Evolutionary conservation across 2,888 invertebrate genomes (phyloP), one percentile per base, ranked within the genome.

Genomic region (Caenorhabditis zanzibari): DNA sequence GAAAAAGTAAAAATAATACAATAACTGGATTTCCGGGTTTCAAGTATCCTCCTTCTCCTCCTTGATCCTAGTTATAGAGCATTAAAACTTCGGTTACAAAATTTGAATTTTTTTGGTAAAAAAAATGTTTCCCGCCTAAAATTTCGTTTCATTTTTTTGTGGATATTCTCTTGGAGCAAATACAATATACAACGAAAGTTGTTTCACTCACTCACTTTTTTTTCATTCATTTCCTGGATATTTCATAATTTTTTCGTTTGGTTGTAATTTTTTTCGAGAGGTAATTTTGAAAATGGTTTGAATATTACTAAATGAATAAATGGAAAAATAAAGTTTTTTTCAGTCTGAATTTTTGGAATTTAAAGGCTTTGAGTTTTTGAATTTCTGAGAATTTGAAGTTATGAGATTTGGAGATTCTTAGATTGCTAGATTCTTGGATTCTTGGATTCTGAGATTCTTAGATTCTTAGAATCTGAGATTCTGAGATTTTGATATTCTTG

Each of bases 21-120:
- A 74, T 74, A 75, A 75, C 47, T 69, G 64, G 63, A 71, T 61
- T 44, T 68, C 47, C 76, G 76, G 76, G 76, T 76, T 56, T 22
- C 52, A 32, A 63, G 24, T 63, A 22, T 74, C 32, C 49, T 54
- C 74, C n/a, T 22, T 24, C 26, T 54, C 52, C 35, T 9, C n/a
- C 32, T 59, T 24, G 14, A n/a, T 10, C 10, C 38, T 38, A 38
- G 38, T 38, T 12, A 38, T 38, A 38, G 38, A 6, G 2, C 38
- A 6, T 4, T 7, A 32, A 0, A 41, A 4, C 16, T 44, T 44
- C 2, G 44, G 16, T 44, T 44, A n/a, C n/a, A 12, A 16, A 44
- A 44, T 44, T 44, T 41, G 32, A 32, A 32, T 2, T 32, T 35
- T 35, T 35, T 54, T 26, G 24, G n/a, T n/a, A n/a, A n/a, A n/a